Evolutionary conservation across 1,140 invertebrate genomes (phyloP).

Genomic region (Drosophila watanabei): DNA sequence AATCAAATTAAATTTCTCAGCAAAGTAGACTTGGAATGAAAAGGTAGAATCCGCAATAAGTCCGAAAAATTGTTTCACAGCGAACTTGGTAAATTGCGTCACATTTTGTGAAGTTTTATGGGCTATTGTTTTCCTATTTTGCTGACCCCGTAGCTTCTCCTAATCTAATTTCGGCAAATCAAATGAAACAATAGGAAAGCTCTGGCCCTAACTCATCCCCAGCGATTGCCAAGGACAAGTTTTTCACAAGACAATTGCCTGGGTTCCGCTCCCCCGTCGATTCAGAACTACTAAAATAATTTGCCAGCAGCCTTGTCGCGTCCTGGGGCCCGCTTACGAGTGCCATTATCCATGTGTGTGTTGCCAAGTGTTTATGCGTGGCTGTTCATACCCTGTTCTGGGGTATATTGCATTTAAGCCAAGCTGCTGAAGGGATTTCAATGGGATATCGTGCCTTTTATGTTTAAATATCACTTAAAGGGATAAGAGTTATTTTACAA

Average conservation of each 20-base stretch:
- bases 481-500: neutral
- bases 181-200: slow-evolving; percentile 41
- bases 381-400: neutral
- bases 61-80: slow-evolving; percentile 7
- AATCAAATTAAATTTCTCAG: slow-evolving; percentile 11
- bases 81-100: slow-evolving; percentile 9
- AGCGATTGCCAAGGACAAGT: slow-evolving; percentile 30
- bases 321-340: slow-evolving; percentile 43
- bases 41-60: neutral
- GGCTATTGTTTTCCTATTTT: slow-evolving; percentile 36
- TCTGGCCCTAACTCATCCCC: slow-evolving; percentile 7
- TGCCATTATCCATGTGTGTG: slow-evolving; percentile 46
- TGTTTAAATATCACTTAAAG: neutral
- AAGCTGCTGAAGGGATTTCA: neutral
- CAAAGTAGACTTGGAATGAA: neutral
- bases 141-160: slow-evolving; percentile 23
- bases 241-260: slow-evolving; percentile 20
- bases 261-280: slow-evolving; percentile 20
- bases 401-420: neutral
- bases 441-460: neutral
- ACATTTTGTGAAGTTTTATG: slow-evolving; percentile 31
- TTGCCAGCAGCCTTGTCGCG: slow-evolving; percentile 49
- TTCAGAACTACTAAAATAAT: slow-evolving; percentile 52
- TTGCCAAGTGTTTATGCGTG: slow-evolving; percentile 21
- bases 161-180: slow-evolving; percentile 54